Evolutionary conservation across 1,140 invertebrate genomes (phyloP), one percentile per base, ranked within the genome.

Genomic region (Drosophila kurseongensis): DNA sequence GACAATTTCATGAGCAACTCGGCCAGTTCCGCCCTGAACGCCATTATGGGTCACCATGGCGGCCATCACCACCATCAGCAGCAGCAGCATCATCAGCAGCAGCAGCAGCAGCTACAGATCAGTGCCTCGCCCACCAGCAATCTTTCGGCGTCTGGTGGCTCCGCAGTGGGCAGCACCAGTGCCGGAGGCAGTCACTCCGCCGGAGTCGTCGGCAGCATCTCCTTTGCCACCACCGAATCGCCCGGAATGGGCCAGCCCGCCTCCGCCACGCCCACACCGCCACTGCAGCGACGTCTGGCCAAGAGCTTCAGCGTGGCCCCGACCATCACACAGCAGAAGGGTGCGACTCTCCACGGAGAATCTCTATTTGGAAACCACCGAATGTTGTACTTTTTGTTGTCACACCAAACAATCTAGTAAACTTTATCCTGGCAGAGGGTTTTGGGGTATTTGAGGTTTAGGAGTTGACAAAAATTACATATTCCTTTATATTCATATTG

Each of bases 241-340:
- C 14, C 23, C 35, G 29, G n/a, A 12, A 10, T 14, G n/a, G 48
- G 48, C 0, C 10, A 7, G 5, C 27, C 50, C 27, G 74, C 42
- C 40, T 72, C 54, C 5, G 94, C 94, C 66, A 95, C 95, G 62
- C 95, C 95, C 76, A 97, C 96, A 74, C 96, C 96, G 68, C 96
- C 96, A 61, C 94, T 96, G 57, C 96, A 97, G 92, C 94, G 96
- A 77, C 94, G 96, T 81, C 94, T 97, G 86, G 96, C 97, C 74
- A 97, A 97, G 94, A 97, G 96, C 93, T 97, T 97, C 94, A 97
- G 96, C 93, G 96, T 97, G 80, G 94, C 95, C 80, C 94, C 95
- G 78, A 95, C 95, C 81, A 93, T 78, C 42, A 85, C 90, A 42
- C 88, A 90, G 62, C 91, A 92, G 67, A 92, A 92, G 91, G 91